Evolutionary conservation across 2,888 invertebrate species (phyloP).

Genomic region (Clusia tigrina): DNA sequence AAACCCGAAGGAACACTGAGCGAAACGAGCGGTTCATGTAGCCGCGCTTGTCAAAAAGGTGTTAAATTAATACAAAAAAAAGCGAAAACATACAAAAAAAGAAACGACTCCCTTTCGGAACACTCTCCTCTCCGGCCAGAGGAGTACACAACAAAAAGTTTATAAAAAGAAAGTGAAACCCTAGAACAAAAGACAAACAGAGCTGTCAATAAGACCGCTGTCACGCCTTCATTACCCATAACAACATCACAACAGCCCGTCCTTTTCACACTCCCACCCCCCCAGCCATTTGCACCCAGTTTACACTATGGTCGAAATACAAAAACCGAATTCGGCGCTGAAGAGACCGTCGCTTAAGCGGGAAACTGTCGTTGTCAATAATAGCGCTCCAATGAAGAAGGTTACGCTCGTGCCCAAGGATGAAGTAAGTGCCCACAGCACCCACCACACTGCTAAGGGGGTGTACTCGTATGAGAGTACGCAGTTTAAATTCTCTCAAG

Average conservation of each 20-base stretch:
- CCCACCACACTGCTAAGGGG: background rate
- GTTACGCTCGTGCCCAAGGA: conserved; percentile 64
- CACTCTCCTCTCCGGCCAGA: too few relatives aligned
- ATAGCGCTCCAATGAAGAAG: conserved; percentile 63
- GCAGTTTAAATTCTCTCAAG: background rate
- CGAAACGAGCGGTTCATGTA: background rate
- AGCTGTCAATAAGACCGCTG: too few relatives aligned
- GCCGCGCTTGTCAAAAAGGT: too few relatives aligned
- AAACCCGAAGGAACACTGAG: background rate
- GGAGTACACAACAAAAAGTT: too few relatives aligned
- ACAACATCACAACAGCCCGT: too few relatives aligned
- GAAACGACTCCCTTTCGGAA: too few relatives aligned
- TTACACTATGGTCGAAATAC: conserved; percentile 60
- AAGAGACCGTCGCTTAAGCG: conserved; percentile 61
- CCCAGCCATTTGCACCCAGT: background rate
- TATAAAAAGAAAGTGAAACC: too few relatives aligned
- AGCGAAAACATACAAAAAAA: too few relatives aligned
- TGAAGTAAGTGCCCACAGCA: conserved; percentile 57
- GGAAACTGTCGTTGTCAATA: conserved; percentile 63
- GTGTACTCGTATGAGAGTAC: background rate
- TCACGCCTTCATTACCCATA: too few relatives aligned
- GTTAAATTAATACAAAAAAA: too few relatives aligned
- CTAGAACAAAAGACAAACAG: too few relatives aligned
- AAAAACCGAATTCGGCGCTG: conserved; percentile 61
- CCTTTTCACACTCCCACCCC: too few relatives aligned